Percentiles rank a stretch among this genome's conserved stretches.
These are phyloP conservation scores for Hydriomena furcata DNA, from an alignment of 2,888 invertebrate genomes.

Conservation along the genomic window DNA sequence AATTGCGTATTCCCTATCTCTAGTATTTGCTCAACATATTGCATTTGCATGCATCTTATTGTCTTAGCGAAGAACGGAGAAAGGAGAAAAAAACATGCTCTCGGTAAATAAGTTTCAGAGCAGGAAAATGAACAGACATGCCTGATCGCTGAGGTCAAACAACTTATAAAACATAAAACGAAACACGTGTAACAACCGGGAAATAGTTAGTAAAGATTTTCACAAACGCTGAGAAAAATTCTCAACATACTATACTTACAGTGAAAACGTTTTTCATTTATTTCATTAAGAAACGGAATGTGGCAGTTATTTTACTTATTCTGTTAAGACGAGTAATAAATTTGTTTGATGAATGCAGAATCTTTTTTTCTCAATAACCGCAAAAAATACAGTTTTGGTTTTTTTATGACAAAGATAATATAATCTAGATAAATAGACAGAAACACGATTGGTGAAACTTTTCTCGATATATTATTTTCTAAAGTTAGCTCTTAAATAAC, in stretches of 20 bases:
- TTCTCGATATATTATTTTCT: no score
- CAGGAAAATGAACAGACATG: slow-evolving; percentile 35
- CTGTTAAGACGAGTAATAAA: no score
- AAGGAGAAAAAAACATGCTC: slow-evolving; percentile 40
- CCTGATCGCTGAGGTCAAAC: slow-evolving; percentile 15
- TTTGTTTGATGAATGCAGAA: no score
- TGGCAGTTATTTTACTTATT: no score
- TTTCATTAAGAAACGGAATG: not conserved
- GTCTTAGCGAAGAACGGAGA: slow-evolving; percentile 7
- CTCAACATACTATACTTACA: not conserved
- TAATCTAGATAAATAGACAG: no score
- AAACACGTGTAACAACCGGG: slow-evolving; percentile 16
- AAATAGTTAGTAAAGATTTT: slow-evolving; percentile 11
- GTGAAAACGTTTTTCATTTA: not conserved
- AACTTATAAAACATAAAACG: slow-evolving; percentile 20
- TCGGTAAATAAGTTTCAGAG: slow-evolving; percentile 40
- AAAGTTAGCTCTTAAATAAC: no score
- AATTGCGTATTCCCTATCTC: not conserved
- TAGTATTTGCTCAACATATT: slow-evolving; percentile 16
- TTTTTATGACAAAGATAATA: no score
- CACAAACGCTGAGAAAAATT: slow-evolving; percentile 10
- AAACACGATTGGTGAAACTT: no score
- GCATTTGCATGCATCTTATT: slow-evolving; percentile 19
- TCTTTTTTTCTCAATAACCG: no score
- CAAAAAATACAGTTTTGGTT: no score